Percentiles rank a stretch among this genome's conserved stretches.
phyloP scores from a whole-genome alignment of 2,888 invertebrate species.

The Drosophila tripunctata region DNA sequence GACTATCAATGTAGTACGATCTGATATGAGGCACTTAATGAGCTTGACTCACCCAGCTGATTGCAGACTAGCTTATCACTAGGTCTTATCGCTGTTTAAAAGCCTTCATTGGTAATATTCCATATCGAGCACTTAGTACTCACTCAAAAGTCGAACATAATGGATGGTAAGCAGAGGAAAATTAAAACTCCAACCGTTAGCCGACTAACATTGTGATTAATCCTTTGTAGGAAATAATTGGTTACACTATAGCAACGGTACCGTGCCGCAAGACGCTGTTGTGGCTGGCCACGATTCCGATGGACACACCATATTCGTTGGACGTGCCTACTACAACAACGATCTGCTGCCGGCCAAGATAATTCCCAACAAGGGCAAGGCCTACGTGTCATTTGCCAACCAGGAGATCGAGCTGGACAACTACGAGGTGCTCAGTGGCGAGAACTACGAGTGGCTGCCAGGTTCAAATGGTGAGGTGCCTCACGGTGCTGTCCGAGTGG shows the following conservation, averaged over 20 bases:
- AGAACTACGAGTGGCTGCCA: conserved; percentile 88
- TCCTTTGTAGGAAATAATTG: conserved; percentile 81
- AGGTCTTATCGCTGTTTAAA: not conserved
- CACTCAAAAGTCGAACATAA: conserved; percentile 28
- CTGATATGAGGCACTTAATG: conserved; percentile 5
- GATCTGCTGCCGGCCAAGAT: conserved; percentile 88
- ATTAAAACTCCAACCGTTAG: not conserved
- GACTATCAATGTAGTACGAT: not conserved
- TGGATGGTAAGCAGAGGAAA: conserved; percentile 60
- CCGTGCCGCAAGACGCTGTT: conserved; percentile 84
- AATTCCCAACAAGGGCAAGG: conserved; percentile 86
- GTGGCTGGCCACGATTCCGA: conserved; percentile 89
- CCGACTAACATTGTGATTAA: conserved; percentile 5
- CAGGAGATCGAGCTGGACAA: conserved; percentile 87
- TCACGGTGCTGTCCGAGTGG: conserved; percentile 87
- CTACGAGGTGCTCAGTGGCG: conserved; percentile 88
- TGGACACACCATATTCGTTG: conserved; percentile 90
- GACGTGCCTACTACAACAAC: conserved; percentile 88
- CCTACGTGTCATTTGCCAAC: conserved; percentile 87
- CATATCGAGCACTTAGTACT: conserved; percentile 26
- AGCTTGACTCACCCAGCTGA: conserved; percentile 25
- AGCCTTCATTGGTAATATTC: conserved; percentile 8
- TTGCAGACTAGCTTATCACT: not conserved
- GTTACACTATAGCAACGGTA: conserved; percentile 84
- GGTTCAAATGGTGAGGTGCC: conserved; percentile 87